Percentiles rank a stretch among this genome's conserved stretches.
These are phyloP conservation scores for Florisuga fusca DNA, from an alignment of 2,797 vertebrate genomes.

Conservation along the genomic window DNA sequence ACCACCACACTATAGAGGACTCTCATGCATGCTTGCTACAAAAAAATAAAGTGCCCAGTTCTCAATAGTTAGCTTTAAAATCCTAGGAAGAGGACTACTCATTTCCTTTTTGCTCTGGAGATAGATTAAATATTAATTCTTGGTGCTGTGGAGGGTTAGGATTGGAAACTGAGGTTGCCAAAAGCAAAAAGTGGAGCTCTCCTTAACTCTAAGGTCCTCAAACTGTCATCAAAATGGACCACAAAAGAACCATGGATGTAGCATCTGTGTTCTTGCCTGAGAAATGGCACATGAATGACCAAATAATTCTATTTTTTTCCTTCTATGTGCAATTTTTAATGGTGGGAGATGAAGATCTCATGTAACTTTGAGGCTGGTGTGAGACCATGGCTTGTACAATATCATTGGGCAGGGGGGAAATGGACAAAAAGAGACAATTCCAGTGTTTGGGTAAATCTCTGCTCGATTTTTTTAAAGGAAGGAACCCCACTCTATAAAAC, in stretches of 20 bases:
- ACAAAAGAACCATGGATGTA: neutral
- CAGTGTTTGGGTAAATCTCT: neutral
- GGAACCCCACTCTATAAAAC: neutral
- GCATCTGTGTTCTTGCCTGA: neutral
- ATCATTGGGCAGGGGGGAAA: neutral
- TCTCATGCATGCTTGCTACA: neutral
- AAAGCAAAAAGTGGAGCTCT: neutral
- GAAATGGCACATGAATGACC: neutral
- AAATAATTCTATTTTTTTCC: neutral
- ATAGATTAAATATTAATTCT: neutral
- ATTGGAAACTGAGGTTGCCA: neutral
- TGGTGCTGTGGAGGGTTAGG: neutral
- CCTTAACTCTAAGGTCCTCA: neutral
- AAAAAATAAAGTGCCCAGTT: neutral
- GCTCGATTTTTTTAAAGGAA: neutral
- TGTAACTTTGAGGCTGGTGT: neutral
- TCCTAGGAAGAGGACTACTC: neutral
- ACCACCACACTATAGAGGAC: neutral
- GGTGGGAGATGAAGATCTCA: neutral
- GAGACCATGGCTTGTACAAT: fast-evolving
- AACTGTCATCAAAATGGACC: neutral
- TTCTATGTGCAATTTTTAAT: neutral
- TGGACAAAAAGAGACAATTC: neutral
- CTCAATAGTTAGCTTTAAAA: neutral
- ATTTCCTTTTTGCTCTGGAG: neutral